phyloP scores from a whole-genome alignment of 2,888 invertebrate genomes.

The Eupithecia subumbrata region DNA sequence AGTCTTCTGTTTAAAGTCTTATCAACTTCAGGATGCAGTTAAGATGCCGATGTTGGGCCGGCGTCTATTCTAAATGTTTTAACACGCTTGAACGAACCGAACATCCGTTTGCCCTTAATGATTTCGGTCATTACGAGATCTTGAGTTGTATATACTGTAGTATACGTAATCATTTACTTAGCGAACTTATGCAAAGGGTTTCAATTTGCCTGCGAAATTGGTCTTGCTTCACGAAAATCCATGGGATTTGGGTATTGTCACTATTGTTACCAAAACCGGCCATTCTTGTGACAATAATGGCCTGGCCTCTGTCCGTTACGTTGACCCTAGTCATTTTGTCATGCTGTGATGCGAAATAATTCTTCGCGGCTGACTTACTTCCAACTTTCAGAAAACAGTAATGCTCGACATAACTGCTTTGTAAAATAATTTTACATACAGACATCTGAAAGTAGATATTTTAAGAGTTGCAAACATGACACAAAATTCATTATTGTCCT shows the following conservation, averaged over 20 bases:
- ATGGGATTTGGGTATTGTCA: conserved; percentile 59
- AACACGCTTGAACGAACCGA: conserved; percentile 33
- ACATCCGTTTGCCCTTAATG: conserved; percentile 45
- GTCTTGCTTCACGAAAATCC: conserved; percentile 50
- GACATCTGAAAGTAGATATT: not conserved
- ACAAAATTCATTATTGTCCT: conserved; percentile 10
- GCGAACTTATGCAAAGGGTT: conserved; percentile 41
- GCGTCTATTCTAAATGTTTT: conserved; percentile 34
- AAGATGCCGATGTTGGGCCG: conserved; percentile 37
- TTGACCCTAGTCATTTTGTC: conserved; percentile 37
- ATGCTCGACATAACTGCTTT: not conserved
- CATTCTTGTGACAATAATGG: conserved; percentile 49
- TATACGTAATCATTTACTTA: conserved; percentile 34
- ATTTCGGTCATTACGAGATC: conserved; percentile 36
- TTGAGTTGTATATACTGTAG: conserved; percentile 27
- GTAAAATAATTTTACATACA: conserved; percentile 1
- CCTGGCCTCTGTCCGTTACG: conserved; percentile 41
- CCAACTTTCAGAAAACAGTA: conserved; percentile 19
- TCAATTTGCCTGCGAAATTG: conserved; percentile 48
- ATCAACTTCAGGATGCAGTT: conserved; percentile 41
- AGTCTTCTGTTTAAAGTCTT: conserved; percentile 53
- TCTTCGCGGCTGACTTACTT: conserved; percentile 27
- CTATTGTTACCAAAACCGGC: conserved; percentile 51
- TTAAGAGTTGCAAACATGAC: not conserved
- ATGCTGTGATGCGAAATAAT: conserved; percentile 33